phyloP scores from a whole-genome alignment of 2,797 vertebrate genomes.

The Acridotheres tristis region DNA sequence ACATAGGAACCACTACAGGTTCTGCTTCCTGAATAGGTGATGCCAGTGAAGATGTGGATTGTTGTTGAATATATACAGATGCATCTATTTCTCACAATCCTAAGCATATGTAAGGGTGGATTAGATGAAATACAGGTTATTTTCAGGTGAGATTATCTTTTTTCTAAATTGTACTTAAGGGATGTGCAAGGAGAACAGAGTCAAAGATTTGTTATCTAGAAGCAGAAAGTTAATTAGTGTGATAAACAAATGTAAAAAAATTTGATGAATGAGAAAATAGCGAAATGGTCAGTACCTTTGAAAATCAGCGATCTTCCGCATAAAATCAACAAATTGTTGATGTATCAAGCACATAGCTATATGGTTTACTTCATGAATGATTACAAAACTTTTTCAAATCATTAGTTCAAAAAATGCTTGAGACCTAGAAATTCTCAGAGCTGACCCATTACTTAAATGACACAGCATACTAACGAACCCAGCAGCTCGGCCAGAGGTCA shows the following conservation, averaged over 20 bases:
- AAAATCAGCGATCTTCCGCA: neutral
- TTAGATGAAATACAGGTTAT: neutral
- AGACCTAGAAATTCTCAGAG: neutral
- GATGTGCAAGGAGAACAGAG: neutral
- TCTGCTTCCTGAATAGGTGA: neutral
- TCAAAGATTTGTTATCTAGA: neutral
- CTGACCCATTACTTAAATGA: neutral
- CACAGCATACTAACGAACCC: neutral
- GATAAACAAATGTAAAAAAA: neutral
- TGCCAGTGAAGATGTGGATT: neutral
- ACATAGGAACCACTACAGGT: neutral
- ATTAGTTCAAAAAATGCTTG: neutral
- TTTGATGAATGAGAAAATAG: neutral
- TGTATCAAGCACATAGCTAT: neutral
- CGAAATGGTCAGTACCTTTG: neutral
- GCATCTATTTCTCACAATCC: neutral
- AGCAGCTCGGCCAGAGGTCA: neutral
- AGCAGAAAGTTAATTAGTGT: neutral
- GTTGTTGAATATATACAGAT: neutral
- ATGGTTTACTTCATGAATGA: neutral
- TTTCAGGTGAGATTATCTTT: neutral
- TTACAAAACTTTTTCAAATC: neutral
- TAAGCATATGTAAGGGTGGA: conserved; percentile 5
- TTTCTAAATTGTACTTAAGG: neutral
- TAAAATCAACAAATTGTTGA: neutral